A percentile compares a stretch with the other conserved stretches of the same genome.
Evolutionary conservation across 2,797 vertebrate species (phyloP).

Genomic region (Glyptemys insculpta): DNA sequence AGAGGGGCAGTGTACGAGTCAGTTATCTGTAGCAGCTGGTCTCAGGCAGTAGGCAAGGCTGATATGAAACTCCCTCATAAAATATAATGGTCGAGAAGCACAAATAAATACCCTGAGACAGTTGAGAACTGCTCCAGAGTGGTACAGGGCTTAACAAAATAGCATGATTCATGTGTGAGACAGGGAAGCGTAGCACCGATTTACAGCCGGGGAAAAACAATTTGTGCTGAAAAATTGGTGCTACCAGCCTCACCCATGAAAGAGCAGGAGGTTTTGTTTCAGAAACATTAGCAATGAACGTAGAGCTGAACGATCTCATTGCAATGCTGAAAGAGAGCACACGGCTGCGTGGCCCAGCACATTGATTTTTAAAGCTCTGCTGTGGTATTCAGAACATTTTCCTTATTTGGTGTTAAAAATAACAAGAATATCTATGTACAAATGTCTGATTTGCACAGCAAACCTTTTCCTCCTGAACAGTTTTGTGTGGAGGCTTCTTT

Average conservation of each 20-base stretch:
- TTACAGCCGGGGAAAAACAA: slow-evolving; percentile 27
- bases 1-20: neutral
- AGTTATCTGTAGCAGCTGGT: neutral
- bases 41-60: neutral
- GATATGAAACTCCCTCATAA: neutral
- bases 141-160: neutral
- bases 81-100: neutral
- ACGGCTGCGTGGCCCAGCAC: neutral
- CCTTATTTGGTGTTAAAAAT: neutral
- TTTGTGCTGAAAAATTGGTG: slow-evolving; percentile 54
- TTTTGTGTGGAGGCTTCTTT: neutral
- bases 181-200: neutral
- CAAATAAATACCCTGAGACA: neutral
- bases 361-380: neutral
- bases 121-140: accelerated
- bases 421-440: neutral
- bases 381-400: neutral
- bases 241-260: neutral
- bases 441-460: accelerated
- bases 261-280: neutral
- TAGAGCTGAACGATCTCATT: neutral
- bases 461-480: neutral
- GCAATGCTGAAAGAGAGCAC: neutral
- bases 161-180: slow-evolving; percentile 48
- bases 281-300: neutral